Conservation (phyloP, 2,113 vertebrate genomes). For the Ceyx melanurus region DNA sequence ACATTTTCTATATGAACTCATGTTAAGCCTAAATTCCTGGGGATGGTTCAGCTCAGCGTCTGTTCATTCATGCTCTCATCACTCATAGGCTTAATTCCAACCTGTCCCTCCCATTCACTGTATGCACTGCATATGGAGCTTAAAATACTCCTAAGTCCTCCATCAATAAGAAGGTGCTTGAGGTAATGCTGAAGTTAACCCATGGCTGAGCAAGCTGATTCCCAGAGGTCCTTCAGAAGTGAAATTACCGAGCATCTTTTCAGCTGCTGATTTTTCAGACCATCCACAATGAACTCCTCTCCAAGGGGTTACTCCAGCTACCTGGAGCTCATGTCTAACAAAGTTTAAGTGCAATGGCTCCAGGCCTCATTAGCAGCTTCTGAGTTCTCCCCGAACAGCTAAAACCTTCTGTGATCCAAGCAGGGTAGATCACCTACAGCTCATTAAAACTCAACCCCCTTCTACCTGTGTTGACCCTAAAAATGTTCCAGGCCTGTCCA, state of each 20-base stretch:
- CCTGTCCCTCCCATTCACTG: not conserved
- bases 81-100: too few species aligned
- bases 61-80: not conserved
- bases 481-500: not conserved
- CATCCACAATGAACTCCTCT: not conserved
- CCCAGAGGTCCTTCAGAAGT: not conserved
- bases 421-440: not conserved
- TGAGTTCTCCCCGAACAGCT: not conserved
- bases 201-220: not conserved
- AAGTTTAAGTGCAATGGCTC: not conserved
- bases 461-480: not conserved
- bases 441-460: not conserved
- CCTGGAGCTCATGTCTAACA: not conserved
- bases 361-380: not conserved
- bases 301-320: not conserved
- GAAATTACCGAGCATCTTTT: rapidly evolving
- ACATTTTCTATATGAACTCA: not conserved
- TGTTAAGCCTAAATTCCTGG: not conserved
- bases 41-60: not conserved
- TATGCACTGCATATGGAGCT: rapidly evolving
- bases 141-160: not conserved
- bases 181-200: not conserved
- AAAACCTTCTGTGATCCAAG: not conserved
- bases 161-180: not conserved
- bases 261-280: not conserved